phyloP scores from a whole-genome alignment of 1,140 invertebrate genomes.

The Drosophila kepulauana region DNA sequence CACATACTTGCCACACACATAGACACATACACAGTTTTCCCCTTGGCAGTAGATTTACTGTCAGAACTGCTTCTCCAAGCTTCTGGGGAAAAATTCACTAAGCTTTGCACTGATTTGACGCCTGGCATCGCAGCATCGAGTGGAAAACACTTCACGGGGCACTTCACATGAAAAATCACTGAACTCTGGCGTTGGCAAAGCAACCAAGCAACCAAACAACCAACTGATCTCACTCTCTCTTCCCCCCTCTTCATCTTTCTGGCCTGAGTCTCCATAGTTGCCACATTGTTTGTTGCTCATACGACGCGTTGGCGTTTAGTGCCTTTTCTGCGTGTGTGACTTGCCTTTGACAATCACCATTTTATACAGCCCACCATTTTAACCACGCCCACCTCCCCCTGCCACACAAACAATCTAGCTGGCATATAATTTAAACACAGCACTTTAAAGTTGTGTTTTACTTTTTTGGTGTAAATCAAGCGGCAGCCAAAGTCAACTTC shows the following conservation, averaged over 20 bases:
- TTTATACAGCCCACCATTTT: constrained; percentile 20
- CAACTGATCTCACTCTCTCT: background rate
- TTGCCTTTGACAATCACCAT: constrained; percentile 49
- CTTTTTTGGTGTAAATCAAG: too few relatives aligned
- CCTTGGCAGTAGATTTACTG: constrained; percentile 42
- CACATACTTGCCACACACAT: constrained; percentile 21
- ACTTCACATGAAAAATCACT: constrained; percentile 81
- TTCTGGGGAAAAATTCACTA: constrained; percentile 61
- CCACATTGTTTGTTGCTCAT: constrained; percentile 51
- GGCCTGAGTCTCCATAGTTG: constrained; percentile 8
- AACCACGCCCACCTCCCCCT: constrained; percentile 14
- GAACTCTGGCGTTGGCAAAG: constrained; percentile 51
- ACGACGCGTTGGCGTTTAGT: constrained; percentile 43
- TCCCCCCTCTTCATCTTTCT: background rate
- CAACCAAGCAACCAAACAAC: constrained; percentile 8
- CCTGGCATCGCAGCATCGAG: constrained; percentile 35
- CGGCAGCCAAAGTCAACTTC: background rate
- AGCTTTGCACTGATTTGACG: constrained; percentile 71
- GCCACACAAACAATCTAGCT: constrained; percentile 18
- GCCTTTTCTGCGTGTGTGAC: constrained; percentile 7
- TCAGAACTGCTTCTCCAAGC: constrained; percentile 36
- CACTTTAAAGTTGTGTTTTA: too few relatives aligned
- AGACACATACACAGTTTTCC: background rate
- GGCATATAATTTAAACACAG: constrained; percentile 17
- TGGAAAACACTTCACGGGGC: constrained; percentile 71